Conservation (phyloP, 2,797 vertebrate species). For the Erethizon dorsatum region DNA sequence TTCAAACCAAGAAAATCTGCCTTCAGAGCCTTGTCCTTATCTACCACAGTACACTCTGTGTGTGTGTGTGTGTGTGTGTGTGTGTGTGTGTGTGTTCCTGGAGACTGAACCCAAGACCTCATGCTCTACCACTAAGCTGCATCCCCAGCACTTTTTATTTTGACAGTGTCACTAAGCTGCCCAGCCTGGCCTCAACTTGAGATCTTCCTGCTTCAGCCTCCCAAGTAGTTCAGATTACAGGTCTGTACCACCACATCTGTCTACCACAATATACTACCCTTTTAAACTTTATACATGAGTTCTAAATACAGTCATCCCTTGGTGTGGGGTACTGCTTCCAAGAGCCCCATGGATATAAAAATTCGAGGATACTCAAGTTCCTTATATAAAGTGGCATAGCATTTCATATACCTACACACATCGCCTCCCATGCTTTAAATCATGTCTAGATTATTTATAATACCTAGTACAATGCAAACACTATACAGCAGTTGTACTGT, state of each 20-base stretch:
- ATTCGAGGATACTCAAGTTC: background rate
- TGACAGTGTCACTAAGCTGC: background rate
- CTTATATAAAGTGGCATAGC: background rate
- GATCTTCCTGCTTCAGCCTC: background rate
- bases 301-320: background rate
- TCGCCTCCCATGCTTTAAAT: background rate
- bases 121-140: background rate
- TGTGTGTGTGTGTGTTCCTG: background rate
- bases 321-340: background rate
- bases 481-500: background rate
- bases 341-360: background rate
- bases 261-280: background rate
- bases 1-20: background rate
- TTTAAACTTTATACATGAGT: background rate
- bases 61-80: background rate
- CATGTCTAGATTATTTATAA: background rate
- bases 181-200: background rate
- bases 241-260: background rate
- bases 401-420: background rate
- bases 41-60: background rate
- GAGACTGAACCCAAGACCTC: background rate
- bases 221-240: background rate
- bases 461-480: background rate
- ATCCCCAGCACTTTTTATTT: background rate
- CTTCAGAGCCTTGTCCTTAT: background rate